Percentiles rank a stretch among this genome's conserved stretches.
Evolutionary conservation across 2,888 invertebrate species (phyloP).

Genomic region (Drosophila cognata): DNA sequence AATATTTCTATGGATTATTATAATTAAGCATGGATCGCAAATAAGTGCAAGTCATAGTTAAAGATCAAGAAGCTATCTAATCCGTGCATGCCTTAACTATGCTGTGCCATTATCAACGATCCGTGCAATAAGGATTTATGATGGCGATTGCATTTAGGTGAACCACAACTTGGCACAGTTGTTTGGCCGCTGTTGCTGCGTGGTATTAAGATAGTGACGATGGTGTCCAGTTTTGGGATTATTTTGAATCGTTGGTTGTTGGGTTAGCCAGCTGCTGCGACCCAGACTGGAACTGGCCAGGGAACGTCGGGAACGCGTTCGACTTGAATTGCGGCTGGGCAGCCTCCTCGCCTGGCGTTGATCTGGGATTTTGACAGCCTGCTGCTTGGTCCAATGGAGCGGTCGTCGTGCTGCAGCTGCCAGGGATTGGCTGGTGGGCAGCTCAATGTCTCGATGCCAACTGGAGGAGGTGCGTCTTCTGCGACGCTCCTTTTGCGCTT

Average conservation of each 20-base stretch:
- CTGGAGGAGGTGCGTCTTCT: not conserved
- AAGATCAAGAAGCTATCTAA: not conserved
- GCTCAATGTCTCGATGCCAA: not conserved
- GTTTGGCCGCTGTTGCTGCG: not conserved
- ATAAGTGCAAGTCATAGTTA: conserved; percentile 22
- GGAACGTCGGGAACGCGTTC: not conserved
- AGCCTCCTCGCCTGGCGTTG: not conserved
- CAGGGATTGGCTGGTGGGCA: not conserved
- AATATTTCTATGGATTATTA: not conserved
- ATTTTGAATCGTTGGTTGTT: not conserved
- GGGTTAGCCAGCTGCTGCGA: conserved; percentile 6
- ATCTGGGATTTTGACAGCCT: conserved; percentile 13
- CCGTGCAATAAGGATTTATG: not conserved
- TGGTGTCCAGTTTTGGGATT: conserved; percentile 9
- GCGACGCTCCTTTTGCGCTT: not conserved
- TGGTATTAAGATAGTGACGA: not conserved
- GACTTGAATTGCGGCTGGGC: not conserved
- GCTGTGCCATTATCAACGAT: conserved; percentile 8
- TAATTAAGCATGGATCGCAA: conserved; percentile 1
- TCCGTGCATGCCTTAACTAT: conserved; percentile 1
- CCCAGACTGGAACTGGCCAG: not conserved
- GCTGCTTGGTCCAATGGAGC: conserved; percentile 68
- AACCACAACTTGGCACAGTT: not conserved
- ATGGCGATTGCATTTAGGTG: not conserved
- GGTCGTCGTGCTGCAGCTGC: conserved; percentile 38